Base-by-base conservation (phyloP, 2,888 invertebrate species). In the Ligdia adustata region DNA sequence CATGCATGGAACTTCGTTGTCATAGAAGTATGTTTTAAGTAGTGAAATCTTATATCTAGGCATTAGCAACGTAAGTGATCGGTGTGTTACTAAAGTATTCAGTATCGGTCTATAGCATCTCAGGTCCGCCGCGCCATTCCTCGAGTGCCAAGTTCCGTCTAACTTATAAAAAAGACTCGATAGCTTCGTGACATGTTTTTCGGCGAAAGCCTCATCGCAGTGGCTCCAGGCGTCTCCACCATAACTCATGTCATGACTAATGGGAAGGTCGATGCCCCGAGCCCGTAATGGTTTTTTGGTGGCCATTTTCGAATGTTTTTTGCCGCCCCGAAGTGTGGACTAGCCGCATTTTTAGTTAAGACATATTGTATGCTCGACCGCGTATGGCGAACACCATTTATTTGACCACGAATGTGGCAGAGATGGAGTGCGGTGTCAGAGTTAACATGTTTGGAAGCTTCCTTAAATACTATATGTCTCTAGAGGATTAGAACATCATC, bases 211-310 rank as follows among this genome's bases (percentile, higher is more conserved):
- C 45, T 48, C 60, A 52, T 55, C 52, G 52, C 43, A 33, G 40
- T 46, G 48, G 42, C 48, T 49, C 37, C 48, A 48, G 48, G 48
- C 49, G 47, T 26, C 47, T 40, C 43, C 50, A 54, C 41, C 56
- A 59, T 55, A 55, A 55, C 55, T 58, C 48, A 53, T 57, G 53
- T 52, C 57, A 61, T 61, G 63, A 63, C 55, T 61, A 61, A 63
- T 55, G 57, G 43, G 43, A 51, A 53, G 63, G 63, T 61, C 60
- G 52, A 42, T 52, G 60, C 46, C 41, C 55, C 45, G 12, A 38
- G 48, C 41, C 44, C 34, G 51, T 52, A 49, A 60, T 55, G 57
- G 55, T 49, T 57, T 59, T 59, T 55, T 53, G 51, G 52, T 47
- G 33, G 52, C 52, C 50, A 50, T 52, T 54, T 55, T 38, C 33